These are phyloP conservation scores for Microtus richardsoni DNA, from an alignment of 2,113 vertebrate genomes.

Conservation along the genomic window DNA sequence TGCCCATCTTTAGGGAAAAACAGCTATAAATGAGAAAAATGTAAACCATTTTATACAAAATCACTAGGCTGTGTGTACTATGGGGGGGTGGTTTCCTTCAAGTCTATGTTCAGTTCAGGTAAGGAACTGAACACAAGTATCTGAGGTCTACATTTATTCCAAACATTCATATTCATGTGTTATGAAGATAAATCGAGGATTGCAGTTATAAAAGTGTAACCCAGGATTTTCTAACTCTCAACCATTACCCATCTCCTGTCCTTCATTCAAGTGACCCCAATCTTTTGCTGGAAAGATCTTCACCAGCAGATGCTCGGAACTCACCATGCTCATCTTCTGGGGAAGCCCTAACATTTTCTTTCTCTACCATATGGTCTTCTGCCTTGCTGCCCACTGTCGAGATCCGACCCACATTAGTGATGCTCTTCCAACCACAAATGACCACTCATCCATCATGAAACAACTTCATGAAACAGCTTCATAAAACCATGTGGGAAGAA, in stretches of 20 bases:
- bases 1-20: constrained; percentile 62
- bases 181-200: background rate
- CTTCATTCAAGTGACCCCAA: background rate
- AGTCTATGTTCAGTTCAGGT: background rate
- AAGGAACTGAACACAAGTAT: background rate
- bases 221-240: background rate
- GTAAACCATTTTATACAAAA: constrained; percentile 40
- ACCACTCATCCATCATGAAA: background rate
- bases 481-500: background rate
- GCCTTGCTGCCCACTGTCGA: background rate
- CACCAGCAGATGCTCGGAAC: background rate
- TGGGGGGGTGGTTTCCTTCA: background rate
- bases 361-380: background rate
- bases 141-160: background rate
- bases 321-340: background rate
- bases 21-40: constrained; percentile 33
- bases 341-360: background rate
- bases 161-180: background rate
- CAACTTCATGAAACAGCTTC: background rate
- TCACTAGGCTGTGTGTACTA: constrained; percentile 1
- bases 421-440: background rate
- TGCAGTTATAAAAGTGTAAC: background rate
- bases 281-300: background rate
- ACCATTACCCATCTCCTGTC: background rate
- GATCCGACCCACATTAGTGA: background rate